phyloP scores from a whole-genome alignment of 1,140 invertebrate genomes.

The Oncopeltus fasciatus region DNA sequence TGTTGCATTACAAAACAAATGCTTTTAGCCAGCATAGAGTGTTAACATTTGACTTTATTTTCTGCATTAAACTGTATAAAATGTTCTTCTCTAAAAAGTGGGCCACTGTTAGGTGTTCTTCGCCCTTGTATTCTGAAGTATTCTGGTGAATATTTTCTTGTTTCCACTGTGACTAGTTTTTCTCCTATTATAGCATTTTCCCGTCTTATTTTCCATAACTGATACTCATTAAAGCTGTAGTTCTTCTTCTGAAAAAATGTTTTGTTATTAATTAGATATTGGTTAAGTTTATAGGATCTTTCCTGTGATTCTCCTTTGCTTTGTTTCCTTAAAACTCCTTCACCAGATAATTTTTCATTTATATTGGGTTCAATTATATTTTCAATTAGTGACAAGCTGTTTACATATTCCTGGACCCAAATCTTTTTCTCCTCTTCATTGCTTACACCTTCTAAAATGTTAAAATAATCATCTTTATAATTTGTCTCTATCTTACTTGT shows the following conservation, averaged over 20 bases:
- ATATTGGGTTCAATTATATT: no score
- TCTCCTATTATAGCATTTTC: not conserved
- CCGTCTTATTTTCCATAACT: not conserved
- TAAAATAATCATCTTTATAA: not conserved
- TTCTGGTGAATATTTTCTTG: not conserved
- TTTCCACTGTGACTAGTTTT: not conserved
- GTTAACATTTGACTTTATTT: not conserved
- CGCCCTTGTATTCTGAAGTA: not conserved
- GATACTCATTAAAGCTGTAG: not conserved
- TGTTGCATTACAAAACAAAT: no score
- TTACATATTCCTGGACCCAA: not conserved
- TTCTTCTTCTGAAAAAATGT: not conserved
- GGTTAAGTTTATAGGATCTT: no score
- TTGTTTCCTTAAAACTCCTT: no score
- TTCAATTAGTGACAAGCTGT: not conserved
- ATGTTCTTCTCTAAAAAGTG: not conserved
- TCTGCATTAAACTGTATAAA: not conserved
- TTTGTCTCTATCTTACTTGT: no score
- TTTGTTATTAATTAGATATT: not conserved
- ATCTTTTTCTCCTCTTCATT: not conserved
- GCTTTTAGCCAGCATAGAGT: no score
- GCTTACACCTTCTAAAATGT: not conserved
- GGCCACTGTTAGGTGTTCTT: not conserved
- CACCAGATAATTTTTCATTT: no score
- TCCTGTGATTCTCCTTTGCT: no score